A percentile compares a stretch with the other conserved stretches of the same genome.
Evolutionary conservation across 2,888 invertebrate genomes (phyloP).

Genomic region (Suillia variegata): DNA sequence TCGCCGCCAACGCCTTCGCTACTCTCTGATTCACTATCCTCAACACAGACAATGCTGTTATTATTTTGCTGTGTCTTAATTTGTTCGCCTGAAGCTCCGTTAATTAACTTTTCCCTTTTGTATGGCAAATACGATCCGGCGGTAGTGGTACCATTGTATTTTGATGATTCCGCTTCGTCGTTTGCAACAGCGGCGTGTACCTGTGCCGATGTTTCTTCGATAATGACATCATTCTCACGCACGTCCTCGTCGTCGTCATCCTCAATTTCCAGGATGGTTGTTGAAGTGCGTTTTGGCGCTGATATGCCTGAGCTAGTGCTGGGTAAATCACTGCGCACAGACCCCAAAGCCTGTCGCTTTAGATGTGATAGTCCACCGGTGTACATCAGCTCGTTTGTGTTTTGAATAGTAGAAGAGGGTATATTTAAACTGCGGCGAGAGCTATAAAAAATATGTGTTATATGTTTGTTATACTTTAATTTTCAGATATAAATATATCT

Average conservation of each 20-base stretch:
- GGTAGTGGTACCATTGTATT: constrained; percentile 23
- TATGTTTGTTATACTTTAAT: neutral
- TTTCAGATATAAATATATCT: no score
- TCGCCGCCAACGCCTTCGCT: constrained; percentile 39
- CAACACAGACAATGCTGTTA: constrained; percentile 33
- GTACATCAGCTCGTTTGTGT: constrained; percentile 19
- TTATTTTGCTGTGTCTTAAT: no score
- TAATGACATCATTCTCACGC: neutral
- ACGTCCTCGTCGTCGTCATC: constrained; percentile 21
- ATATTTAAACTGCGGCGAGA: constrained; percentile 54
- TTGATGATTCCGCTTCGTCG: constrained; percentile 31
- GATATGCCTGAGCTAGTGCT: constrained; percentile 17
- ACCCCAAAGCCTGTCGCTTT: constrained; percentile 43
- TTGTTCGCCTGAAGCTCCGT: constrained; percentile 18
- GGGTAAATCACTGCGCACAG: constrained; percentile 27
- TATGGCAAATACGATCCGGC: constrained; percentile 8
- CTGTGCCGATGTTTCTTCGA: neutral
- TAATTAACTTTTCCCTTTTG: constrained; percentile 33
- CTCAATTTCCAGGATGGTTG: constrained; percentile 35
- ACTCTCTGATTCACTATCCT: no score
- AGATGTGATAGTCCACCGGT: constrained; percentile 35
- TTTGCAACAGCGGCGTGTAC: constrained; percentile 27
- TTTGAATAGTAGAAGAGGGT: constrained; percentile 37
- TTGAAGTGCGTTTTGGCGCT: constrained; percentile 34
- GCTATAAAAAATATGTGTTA: constrained; percentile 34